These are phyloP conservation scores for Heliconius charithonia DNA, from an alignment of 2,888 invertebrate genomes.

Conservation along the genomic window DNA sequence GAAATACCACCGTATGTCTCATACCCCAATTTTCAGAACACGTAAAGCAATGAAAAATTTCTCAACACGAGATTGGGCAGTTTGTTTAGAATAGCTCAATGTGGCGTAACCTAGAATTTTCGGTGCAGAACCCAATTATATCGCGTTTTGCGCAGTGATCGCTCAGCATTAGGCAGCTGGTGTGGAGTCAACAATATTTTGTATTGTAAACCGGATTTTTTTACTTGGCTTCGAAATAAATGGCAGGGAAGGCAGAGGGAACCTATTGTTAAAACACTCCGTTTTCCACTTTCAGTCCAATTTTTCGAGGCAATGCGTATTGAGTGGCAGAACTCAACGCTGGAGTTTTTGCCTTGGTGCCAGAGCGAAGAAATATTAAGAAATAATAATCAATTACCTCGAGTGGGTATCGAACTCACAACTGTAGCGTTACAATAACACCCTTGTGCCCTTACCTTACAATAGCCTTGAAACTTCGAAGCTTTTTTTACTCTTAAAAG, in stretches of 20 bases:
- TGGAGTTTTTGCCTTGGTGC: too few species aligned
- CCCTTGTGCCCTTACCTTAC: too few species aligned
- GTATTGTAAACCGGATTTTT: conserved; percentile 17
- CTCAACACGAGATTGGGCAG: conserved; percentile 48
- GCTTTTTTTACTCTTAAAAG: conserved; percentile 20
- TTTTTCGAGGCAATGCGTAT: too few species aligned
- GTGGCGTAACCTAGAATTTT: conserved; percentile 33
- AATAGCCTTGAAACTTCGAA: background rate
- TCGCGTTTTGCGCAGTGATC: conserved; percentile 27
- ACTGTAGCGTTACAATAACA: too few species aligned
- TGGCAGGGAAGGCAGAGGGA: too few species aligned
- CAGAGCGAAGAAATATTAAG: too few species aligned
- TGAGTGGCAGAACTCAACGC: too few species aligned
- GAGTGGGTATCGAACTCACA: too few species aligned
- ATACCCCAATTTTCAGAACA: conserved; percentile 40
- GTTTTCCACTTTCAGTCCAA: too few species aligned
- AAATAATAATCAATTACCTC: too few species aligned
- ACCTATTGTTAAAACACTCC: too few species aligned
- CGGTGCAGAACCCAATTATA: conserved; percentile 38
- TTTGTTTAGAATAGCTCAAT: conserved; percentile 45
- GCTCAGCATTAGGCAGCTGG: conserved; percentile 20
- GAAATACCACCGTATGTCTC: conserved; percentile 37
- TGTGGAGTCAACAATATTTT: conserved; percentile 26
- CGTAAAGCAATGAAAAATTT: conserved; percentile 44
- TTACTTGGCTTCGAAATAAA: background rate